Conservation (phyloP, 2,113 vertebrate genomes). For the human (Homo sapiens) region DNA sequence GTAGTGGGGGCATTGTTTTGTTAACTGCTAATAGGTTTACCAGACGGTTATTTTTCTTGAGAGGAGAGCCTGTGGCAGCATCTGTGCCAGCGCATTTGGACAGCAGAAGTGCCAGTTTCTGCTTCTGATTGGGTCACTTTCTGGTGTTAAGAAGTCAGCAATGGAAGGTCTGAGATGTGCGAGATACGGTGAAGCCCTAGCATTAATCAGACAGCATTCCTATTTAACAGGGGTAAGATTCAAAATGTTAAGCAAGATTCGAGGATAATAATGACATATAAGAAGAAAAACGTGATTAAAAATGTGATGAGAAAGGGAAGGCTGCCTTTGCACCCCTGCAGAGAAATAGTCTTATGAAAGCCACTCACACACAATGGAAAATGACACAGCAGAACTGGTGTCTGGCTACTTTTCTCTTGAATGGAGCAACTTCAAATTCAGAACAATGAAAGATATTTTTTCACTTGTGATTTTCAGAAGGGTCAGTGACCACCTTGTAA, state of each 20-base stretch:
- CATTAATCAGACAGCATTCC: background rate
- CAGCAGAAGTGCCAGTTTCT: background rate
- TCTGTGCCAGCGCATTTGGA: too few species aligned
- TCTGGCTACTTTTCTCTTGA: background rate
- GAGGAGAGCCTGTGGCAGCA: background rate
- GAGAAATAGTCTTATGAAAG: background rate
- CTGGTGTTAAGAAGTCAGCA: background rate
- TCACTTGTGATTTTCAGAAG: background rate
- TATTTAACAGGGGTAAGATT: background rate
- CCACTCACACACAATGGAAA: background rate
- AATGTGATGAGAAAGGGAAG: background rate
- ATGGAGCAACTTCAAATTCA: background rate
- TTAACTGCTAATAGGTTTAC: background rate
- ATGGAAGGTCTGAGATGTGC: accelerated
- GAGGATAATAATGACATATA: background rate
- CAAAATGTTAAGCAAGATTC: background rate
- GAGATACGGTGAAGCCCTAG: background rate
- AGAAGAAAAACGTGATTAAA: background rate
- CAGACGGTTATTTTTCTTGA: background rate
- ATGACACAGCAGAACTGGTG: background rate
- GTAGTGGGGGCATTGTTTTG: background rate
- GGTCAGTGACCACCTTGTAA: background rate
- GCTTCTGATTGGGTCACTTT: background rate
- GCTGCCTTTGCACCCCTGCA: too few species aligned
- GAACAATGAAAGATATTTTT: background rate